Evolutionary conservation across 92 coral and sea anemone species (phyloP).

Genomic region (Porites cylindrica): DNA sequence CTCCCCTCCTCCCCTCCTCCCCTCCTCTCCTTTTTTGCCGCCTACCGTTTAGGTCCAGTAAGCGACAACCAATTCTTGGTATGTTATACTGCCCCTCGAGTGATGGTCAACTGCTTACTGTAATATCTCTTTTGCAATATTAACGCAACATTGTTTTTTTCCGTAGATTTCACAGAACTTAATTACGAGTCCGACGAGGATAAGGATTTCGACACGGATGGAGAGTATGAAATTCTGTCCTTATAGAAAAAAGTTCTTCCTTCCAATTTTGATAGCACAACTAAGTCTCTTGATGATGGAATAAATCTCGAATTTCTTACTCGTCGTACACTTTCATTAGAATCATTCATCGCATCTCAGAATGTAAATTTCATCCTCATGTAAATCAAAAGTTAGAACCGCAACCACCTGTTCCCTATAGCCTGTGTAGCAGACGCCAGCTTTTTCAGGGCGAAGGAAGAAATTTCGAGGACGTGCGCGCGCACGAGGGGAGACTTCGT

Average conservation of each 20-base stretch:
- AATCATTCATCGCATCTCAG: not conserved
- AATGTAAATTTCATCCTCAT: not conserved
- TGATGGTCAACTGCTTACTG: no score
- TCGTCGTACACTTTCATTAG: not conserved
- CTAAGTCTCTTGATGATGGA: not conserved
- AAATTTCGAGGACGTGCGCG: no score
- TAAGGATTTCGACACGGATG: constrained; percentile 88
- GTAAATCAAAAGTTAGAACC: not conserved
- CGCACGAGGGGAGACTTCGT: no score
- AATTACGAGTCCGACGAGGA: constrained; percentile 84
- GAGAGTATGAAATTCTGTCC: constrained; percentile 89
- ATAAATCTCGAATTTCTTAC: not conserved
- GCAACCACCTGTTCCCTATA: not conserved
- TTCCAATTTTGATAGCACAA: no score
- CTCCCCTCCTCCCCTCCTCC: no score
- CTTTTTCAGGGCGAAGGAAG: no score
- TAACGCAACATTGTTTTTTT: not conserved
- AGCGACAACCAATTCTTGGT: no score
- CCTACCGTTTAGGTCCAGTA: no score
- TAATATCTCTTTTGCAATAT: not conserved
- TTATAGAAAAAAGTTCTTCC: not conserved
- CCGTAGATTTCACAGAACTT: constrained; percentile 88
- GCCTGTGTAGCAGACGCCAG: not conserved
- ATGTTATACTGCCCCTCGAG: no score
- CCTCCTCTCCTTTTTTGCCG: no score